These are phyloP conservation scores for Cololabis saira DNA, from an alignment of 2,113 vertebrate genomes.

Conservation along the genomic window DNA sequence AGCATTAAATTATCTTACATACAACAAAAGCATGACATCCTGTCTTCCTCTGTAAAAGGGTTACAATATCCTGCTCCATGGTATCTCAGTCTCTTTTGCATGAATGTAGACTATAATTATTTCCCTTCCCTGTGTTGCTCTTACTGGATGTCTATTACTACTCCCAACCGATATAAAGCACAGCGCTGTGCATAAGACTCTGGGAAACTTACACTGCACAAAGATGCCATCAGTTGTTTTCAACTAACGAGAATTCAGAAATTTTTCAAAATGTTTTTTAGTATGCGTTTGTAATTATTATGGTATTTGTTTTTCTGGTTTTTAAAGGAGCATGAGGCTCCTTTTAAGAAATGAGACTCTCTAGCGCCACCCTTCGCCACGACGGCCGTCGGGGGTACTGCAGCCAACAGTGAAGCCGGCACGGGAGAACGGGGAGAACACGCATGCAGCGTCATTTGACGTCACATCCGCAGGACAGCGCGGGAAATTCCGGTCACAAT, in stretches of 20 bases:
- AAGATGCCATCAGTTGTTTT: constrained; percentile 41
- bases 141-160: constrained; percentile 52
- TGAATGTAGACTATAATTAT: constrained; percentile 64
- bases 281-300: too few relatives aligned
- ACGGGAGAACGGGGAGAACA: too few relatives aligned
- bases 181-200: constrained; percentile 38
- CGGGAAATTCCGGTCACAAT: too few relatives aligned
- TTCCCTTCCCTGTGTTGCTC: constrained; percentile 39
- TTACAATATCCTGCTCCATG: constrained; percentile 46
- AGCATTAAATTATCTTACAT: constrained; percentile 36
- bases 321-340: too few relatives aligned
- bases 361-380: too few relatives aligned
- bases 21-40: constrained; percentile 49
- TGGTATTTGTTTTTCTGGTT: too few relatives aligned
- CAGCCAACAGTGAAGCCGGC: too few relatives aligned
- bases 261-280: not conserved
- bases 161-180: constrained; percentile 62
- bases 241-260: constrained; percentile 20
- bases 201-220: constrained; percentile 31
- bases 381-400: too few relatives aligned
- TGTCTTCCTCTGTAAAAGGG: constrained; percentile 54
- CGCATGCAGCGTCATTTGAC: too few relatives aligned
- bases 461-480: too few relatives aligned
- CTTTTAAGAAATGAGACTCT: too few relatives aligned
- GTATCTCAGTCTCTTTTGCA: constrained; percentile 50